These are phyloP conservation scores for Pagrus major DNA, from an alignment of 2,113 vertebrate species.

Conservation along the genomic window DNA sequence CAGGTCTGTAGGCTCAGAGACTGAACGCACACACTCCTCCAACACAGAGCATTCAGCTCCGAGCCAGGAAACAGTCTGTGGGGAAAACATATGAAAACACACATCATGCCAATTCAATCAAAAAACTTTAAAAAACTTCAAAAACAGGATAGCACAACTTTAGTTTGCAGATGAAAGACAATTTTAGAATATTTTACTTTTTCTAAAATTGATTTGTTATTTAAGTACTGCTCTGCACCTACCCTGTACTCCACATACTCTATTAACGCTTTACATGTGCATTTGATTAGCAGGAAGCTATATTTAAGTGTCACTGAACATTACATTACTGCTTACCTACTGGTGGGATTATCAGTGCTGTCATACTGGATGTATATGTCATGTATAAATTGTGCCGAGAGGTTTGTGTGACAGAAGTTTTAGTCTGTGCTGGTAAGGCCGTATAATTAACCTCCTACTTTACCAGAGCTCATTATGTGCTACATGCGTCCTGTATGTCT, in stretches of 20 bases:
- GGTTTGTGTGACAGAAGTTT: background rate
- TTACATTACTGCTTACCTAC: background rate
- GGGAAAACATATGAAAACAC: background rate
- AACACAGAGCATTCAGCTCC: conserved; percentile 41
- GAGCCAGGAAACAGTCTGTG: conserved; percentile 79
- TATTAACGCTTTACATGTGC: background rate
- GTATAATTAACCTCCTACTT: background rate
- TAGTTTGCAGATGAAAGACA: background rate
- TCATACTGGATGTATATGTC: background rate
- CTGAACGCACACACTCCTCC: conserved; percentile 61
- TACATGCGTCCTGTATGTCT: no score
- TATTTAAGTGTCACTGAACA: background rate
- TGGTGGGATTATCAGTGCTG: background rate
- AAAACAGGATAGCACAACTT: background rate
- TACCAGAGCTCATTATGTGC: background rate
- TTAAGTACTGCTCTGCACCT: background rate
- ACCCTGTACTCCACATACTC: no score
- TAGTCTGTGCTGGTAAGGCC: background rate
- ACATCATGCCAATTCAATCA: background rate
- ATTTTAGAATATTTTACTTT: no score
- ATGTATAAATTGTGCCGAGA: background rate
- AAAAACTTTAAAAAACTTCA: background rate
- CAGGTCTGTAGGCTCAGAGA: conserved; percentile 59
- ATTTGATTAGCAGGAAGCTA: background rate
- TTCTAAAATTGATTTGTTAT: no score